Percentiles rank a stretch among this genome's conserved stretches.
phyloP scores from a whole-genome alignment of 2,113 vertebrate species.

The Mormyrus iriodes region DNA sequence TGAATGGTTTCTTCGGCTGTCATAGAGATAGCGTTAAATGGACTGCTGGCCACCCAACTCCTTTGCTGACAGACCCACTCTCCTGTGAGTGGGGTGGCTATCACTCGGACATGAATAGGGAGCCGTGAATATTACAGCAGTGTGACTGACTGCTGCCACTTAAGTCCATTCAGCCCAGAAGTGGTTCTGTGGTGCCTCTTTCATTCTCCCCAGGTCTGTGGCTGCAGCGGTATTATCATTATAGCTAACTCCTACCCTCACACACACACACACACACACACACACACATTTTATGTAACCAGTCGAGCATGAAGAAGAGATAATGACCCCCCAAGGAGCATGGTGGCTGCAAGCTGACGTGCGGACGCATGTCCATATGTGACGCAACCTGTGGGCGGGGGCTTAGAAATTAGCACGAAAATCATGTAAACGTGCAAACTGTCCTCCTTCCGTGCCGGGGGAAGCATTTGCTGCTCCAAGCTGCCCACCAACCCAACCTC shows the following conservation, averaged over 20 bases:
- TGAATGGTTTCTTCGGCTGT: background rate
- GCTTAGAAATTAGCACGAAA: background rate
- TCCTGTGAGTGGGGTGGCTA: background rate
- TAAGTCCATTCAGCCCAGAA: background rate
- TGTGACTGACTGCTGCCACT: background rate
- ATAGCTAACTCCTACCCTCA: background rate
- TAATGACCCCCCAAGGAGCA: constrained; percentile 2
- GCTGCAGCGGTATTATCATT: background rate
- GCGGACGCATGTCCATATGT: background rate
- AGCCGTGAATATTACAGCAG: background rate
- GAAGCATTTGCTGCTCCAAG: background rate
- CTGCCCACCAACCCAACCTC: background rate
- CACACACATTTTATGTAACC: background rate
- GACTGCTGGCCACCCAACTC: background rate
- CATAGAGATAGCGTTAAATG: background rate
- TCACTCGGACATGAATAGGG: background rate
- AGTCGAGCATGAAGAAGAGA: background rate
- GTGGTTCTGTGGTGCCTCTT: background rate
- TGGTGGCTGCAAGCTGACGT: background rate
- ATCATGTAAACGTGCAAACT: background rate
- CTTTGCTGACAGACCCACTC: background rate
- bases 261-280: background rate
- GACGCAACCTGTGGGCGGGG: background rate
- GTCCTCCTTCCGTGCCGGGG: background rate
- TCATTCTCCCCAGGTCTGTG: background rate